These are phyloP conservation scores for Ethmia dodecea DNA, from an alignment of 2,888 invertebrate genomes.

Conservation along the genomic window DNA sequence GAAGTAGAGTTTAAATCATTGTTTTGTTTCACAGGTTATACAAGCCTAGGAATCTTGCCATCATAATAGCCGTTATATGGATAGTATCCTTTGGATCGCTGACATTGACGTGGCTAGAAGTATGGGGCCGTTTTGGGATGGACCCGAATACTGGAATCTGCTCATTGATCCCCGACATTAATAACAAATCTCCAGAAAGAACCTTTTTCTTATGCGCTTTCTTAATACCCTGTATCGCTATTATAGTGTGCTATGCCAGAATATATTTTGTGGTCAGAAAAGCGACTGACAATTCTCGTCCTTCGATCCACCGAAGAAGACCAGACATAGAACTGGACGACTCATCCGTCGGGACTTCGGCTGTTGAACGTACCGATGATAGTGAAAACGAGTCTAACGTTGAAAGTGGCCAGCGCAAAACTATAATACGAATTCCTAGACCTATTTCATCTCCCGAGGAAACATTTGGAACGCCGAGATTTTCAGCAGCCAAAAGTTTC, in stretches of 20 bases:
- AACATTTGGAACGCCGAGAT: too few species aligned
- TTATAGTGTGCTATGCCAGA: constrained; percentile 88
- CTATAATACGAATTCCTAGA: too few species aligned
- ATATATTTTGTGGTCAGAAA: constrained; percentile 88
- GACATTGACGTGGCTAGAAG: constrained; percentile 83
- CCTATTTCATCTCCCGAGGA: too few species aligned
- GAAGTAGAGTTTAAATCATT: too few species aligned
- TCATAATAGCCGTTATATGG: constrained; percentile 87
- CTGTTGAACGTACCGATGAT: neutral
- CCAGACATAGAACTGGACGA: constrained; percentile 37
- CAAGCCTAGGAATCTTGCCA: constrained; percentile 78
- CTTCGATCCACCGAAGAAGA: constrained; percentile 30
- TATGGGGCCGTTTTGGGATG: constrained; percentile 88
- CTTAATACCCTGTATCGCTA: constrained; percentile 88
- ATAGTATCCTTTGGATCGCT: constrained; percentile 81
- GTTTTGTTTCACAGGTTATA: constrained; percentile 78
- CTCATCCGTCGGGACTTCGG: constrained; percentile 34
- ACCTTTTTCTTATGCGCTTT: constrained; percentile 90
- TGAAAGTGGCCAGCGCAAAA: neutral
- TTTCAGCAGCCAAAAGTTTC: constrained; percentile 33
- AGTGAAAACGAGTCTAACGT: neutral
- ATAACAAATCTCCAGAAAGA: constrained; percentile 84
- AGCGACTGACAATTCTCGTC: constrained; percentile 80
- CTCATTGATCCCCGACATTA: constrained; percentile 83
- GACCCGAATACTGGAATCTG: constrained; percentile 86